Evolutionary conservation across 2,888 invertebrate genomes (phyloP).

Genomic region (Chymomyza amoena): DNA sequence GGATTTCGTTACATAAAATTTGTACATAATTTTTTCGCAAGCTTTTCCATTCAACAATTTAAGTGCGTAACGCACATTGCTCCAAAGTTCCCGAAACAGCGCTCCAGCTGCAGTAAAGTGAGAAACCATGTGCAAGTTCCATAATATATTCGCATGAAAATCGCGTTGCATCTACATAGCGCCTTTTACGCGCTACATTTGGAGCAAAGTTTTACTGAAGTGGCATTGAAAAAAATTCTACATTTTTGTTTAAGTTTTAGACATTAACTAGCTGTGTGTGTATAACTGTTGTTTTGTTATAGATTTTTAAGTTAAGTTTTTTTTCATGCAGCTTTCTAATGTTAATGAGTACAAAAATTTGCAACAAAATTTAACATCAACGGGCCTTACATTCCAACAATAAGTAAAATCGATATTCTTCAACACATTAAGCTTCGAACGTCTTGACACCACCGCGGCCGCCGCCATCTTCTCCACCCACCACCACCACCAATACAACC

Average conservation of each 20-base stretch:
- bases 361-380: conserved; percentile 33
- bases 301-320: conserved; percentile 21
- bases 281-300: background rate
- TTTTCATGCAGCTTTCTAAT: background rate
- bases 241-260: conserved; percentile 17
- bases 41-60: conserved; percentile 9
- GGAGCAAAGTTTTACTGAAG: conserved; percentile 7
- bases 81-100: conserved; percentile 7
- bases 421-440: conserved; percentile 48
- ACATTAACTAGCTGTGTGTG: background rate
- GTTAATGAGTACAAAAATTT: background rate
- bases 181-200: conserved; percentile 37
- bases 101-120: conserved; percentile 36
- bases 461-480: conserved; percentile 32
- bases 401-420: conserved; percentile 73
- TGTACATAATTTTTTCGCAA: conserved; percentile 7
- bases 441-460: conserved; percentile 35
- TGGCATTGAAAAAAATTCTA: conserved; percentile 14
- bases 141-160: conserved; percentile 31
- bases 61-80: conserved; percentile 16
- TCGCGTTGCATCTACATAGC: conserved; percentile 32
- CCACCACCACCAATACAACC: conserved; percentile 16
- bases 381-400: conserved; percentile 24
- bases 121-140: conserved; percentile 50
- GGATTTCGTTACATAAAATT: conserved; percentile 61